Percentiles rank a stretch among this genome's conserved stretches.
Conservation (phyloP, 2,888 invertebrate species). For the Drosophila rellima region DNA sequence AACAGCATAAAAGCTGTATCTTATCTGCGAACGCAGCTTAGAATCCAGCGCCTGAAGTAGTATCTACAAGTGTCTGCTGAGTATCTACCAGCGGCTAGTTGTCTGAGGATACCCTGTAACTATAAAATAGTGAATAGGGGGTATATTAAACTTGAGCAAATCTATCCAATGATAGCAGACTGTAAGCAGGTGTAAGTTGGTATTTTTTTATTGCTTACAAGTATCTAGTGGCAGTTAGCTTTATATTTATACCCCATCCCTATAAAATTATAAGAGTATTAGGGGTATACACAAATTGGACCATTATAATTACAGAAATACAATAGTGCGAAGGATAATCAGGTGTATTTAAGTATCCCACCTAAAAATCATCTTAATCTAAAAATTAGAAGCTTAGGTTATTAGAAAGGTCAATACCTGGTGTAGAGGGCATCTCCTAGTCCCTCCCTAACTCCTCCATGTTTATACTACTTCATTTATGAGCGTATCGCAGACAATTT, state of each 20-base stretch:
- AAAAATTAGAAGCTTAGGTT: too few relatives aligned
- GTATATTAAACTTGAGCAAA: background rate
- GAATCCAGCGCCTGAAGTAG: constrained; percentile 43
- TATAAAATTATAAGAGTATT: background rate
- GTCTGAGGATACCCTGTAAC: constrained; percentile 5
- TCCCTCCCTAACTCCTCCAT: background rate
- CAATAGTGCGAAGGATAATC: background rate
- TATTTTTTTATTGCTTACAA: background rate
- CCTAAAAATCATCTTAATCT: too few relatives aligned
- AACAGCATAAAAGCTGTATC: constrained; percentile 42
- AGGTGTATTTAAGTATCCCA: background rate
- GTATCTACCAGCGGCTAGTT: constrained; percentile 35
- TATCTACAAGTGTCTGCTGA: constrained; percentile 23
- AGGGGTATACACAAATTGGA: background rate
- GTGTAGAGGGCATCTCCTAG: constrained; percentile 1
- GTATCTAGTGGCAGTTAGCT: background rate
- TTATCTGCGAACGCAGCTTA: constrained; percentile 57
- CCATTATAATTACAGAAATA: background rate
- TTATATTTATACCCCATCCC: background rate
- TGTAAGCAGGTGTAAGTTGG: background rate
- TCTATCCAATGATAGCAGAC: background rate
- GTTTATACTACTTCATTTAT: constrained; percentile 45
- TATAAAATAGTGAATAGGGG: background rate
- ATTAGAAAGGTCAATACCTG: too few relatives aligned
- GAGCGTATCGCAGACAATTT: constrained; percentile 21